Evolutionary conservation across 2,888 invertebrate genomes (phyloP), one percentile per base, ranked within the genome.

Genomic region (Trissolcus brochymenae): DNA sequence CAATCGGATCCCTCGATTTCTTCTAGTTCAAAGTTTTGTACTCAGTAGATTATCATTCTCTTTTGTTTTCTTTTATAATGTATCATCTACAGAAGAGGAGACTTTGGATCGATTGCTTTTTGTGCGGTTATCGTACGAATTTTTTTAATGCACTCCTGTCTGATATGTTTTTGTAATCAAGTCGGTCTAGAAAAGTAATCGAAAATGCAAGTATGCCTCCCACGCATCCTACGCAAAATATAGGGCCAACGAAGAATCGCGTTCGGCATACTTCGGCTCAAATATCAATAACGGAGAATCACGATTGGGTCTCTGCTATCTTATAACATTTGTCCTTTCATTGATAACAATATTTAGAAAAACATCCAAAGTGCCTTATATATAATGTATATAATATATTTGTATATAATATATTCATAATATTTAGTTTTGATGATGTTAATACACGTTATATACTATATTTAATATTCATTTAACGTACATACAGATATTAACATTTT

Each of bases 161-260:
- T 46, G n/a, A 16, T 46, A 16, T 46, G n/a, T 46, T 46, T 46
- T 46, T 14, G 6, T 46, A n/a, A 7, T 16, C n/a, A 46, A 16
- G 14, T 46, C 16, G n/a, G 6, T 46, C 11, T 46, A 16, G 4
- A 16, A 16, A 16, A 16, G 46, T 16, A 16, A 55, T 29, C 13
- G 25, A 14, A 55, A 29, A 29, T 14, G 16, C n/a, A 55, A 81
- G 86, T 87, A 87, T 86, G 86, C 85, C 84, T 77, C 79, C 72
- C 82, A 76, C 82, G 86, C 21, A 85, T 85, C 80, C 84, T 84
- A 80, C 82, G 82, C 81, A 83, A 81, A 82, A 74, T 84, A 84
- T 87, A 87, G 87, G 87, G 87, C 87, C 87, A 80, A 82, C 83
- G 80, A 77, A 86, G 84, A 82, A 87, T 86, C 84, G 82, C 80